phyloP scores from a whole-genome alignment of 2,888 invertebrate genomes.

The Xylocampa areola region DNA sequence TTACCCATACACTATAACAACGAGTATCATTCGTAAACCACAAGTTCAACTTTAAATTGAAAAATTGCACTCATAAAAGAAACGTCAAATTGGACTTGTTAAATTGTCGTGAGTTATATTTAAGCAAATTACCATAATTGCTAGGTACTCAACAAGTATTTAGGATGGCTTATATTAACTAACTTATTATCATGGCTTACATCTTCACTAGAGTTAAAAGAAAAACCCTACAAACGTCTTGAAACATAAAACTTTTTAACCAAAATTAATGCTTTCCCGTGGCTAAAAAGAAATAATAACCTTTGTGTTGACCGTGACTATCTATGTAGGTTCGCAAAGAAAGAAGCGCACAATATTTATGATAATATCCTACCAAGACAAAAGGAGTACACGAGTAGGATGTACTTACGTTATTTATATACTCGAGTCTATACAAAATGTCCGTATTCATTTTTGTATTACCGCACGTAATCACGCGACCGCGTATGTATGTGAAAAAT shows the following conservation, averaged over 20 bases:
- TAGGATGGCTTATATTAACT: neutral
- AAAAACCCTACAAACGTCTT: slow-evolving; percentile 1
- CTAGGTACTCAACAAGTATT: too few species aligned
- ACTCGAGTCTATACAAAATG: slow-evolving; percentile 57
- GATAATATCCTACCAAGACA: slow-evolving; percentile 56
- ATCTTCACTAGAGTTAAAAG: neutral
- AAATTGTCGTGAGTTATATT: too few species aligned
- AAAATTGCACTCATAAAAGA: too few species aligned
- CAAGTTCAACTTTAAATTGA: too few species aligned
- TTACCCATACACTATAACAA: too few species aligned
- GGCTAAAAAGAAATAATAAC: slow-evolving; percentile 23
- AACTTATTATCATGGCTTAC: neutral
- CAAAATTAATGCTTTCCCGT: slow-evolving; percentile 17
- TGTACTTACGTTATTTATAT: slow-evolving; percentile 58
- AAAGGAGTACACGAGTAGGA: slow-evolving; percentile 48
- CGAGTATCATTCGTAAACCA: too few species aligned
- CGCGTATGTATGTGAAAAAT: slow-evolving; percentile 64
- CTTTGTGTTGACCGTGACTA: slow-evolving; percentile 39
- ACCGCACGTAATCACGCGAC: slow-evolving; percentile 69
- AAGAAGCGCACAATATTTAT: slow-evolving; percentile 51
- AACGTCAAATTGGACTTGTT: too few species aligned
- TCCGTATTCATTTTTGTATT: slow-evolving; percentile 65
- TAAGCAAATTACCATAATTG: neutral
- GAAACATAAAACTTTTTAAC: slow-evolving; percentile 1
- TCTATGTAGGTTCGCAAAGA: slow-evolving; percentile 28